A percentile compares a stretch with the other conserved stretches of the same genome.
These are phyloP conservation scores for Alitta virens DNA, from an alignment of 2,888 invertebrate species.

Conservation along the genomic window DNA sequence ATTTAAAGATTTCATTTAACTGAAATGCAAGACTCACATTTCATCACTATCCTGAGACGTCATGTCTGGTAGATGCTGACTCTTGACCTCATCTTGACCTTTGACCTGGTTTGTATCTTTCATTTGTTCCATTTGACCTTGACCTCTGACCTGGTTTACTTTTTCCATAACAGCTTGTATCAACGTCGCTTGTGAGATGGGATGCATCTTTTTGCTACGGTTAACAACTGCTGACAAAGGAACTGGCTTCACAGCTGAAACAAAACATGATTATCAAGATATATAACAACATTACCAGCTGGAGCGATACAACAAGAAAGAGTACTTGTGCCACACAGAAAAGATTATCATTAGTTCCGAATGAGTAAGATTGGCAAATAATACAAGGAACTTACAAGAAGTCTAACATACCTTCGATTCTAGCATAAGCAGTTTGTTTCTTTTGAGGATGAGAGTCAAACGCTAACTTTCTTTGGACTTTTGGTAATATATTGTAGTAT, in stretches of 20 bases:
- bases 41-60: not conserved
- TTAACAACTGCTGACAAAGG: conserved; percentile 52
- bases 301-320: too few species aligned
- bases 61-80: conserved; percentile 16
- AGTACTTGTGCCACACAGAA: too few species aligned
- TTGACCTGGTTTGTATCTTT: conserved; percentile 58
- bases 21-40: not conserved
- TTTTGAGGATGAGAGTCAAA: conserved; percentile 25
- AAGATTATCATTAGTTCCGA: too few species aligned
- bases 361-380: too few species aligned
- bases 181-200: conserved; percentile 59
- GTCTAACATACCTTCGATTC: conserved; percentile 11
- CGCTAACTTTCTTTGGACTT: conserved; percentile 56
- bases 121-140: too few species aligned
- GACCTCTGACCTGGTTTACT: conserved; percentile 54
- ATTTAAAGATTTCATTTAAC: conserved; percentile 6
- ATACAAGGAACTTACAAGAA: too few species aligned
- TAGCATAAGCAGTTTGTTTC: not conserved
- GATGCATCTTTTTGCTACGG: conserved; percentile 49
- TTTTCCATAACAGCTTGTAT: conserved; percentile 60
- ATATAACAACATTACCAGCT: too few species aligned
- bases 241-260: conserved; percentile 41
- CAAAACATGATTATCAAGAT: not conserved
- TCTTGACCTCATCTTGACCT: conserved; percentile 4
- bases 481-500: conserved; percentile 60